Evolutionary conservation across 2,888 invertebrate species (phyloP), one percentile per base, ranked within the genome.

Genomic region (Diarsia brunnea): DNA sequence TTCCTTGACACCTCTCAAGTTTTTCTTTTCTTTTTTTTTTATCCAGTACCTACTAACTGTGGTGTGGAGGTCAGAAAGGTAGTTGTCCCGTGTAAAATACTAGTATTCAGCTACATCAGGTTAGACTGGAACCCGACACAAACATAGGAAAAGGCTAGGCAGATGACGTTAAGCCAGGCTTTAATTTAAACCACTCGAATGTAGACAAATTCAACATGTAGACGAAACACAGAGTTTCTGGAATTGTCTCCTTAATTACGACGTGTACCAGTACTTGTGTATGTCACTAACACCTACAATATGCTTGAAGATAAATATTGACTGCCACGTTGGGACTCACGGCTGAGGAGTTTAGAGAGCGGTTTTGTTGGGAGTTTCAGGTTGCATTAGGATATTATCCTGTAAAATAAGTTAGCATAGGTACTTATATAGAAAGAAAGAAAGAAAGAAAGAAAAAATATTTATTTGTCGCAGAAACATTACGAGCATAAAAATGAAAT

Each of bases 301-400:
- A 89, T 91, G 87, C 86, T 81, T 78, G 82, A 71, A 84, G 79
- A 92, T 93, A 92, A 92, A 92, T 91, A 92, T 92, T 92, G 91
- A 90, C 89, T 91, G 89, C 84, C 87, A 86, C 82, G 45, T 80
- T 45, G 38, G 27, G 45, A 90, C 88, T 85, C 76, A 91, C 84
- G 58, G 87, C 4, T 45, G 0, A 0, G 0, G 0, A 60, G 75
- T 16, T 49, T 31, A 61, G 8, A 63, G n/a, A 84, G 58, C 81
- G 47, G 7, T 4, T 51, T 14, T 58, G 43, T 38, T 47, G 0
- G 8, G 14, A 24, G 27, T 27, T 27, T 58, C 1, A 58, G 58
- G 8, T 0, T 3, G 16, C 58, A 27, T 58, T 58, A 14, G 16
- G 5, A 27, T 58, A 24, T 7, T 27, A 21, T 21, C 47, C 1